These are phyloP conservation scores for Tupaia chinensis DNA, from an alignment of 2,113 vertebrate genomes.

Conservation along the genomic window DNA sequence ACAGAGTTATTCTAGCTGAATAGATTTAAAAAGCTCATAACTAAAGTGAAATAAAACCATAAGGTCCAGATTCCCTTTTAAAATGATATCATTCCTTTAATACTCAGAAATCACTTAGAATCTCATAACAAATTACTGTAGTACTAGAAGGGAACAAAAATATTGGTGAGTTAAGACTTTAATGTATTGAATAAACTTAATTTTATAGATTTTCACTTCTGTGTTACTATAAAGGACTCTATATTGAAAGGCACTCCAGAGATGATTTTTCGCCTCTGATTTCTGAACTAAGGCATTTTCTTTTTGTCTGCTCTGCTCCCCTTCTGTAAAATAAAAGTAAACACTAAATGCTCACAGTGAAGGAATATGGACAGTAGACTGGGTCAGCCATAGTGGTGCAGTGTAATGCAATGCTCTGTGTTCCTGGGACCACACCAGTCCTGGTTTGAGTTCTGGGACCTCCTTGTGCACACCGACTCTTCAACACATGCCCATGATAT, in stretches of 20 bases:
- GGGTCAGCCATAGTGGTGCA: too few relatives aligned
- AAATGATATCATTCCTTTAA: constrained; percentile 12
- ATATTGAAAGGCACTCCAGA: not conserved
- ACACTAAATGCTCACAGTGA: not conserved
- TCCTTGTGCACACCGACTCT: too few relatives aligned
- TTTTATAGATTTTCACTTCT: not conserved
- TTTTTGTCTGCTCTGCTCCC: not conserved
- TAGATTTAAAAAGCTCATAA: constrained; percentile 13
- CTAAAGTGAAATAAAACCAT: constrained; percentile 35
- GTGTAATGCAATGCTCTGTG: too few relatives aligned
- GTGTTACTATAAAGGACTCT: not conserved
- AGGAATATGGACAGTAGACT: too few relatives aligned
- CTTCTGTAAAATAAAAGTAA: not conserved
- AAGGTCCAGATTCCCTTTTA: not conserved
- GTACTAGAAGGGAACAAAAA: not conserved
- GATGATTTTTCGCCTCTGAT: not conserved
- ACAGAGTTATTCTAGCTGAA: not conserved
- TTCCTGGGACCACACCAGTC: too few relatives aligned
- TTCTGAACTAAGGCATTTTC: not conserved
- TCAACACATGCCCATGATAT: too few relatives aligned
- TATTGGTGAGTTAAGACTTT: not conserved
- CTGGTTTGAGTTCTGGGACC: too few relatives aligned
- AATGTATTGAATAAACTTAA: not conserved
- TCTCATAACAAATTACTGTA: not conserved
- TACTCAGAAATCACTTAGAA: constrained; percentile 37